These are phyloP conservation scores for Piaya cayana DNA, from an alignment of 2,113 vertebrate genomes.

Conservation along the genomic window DNA sequence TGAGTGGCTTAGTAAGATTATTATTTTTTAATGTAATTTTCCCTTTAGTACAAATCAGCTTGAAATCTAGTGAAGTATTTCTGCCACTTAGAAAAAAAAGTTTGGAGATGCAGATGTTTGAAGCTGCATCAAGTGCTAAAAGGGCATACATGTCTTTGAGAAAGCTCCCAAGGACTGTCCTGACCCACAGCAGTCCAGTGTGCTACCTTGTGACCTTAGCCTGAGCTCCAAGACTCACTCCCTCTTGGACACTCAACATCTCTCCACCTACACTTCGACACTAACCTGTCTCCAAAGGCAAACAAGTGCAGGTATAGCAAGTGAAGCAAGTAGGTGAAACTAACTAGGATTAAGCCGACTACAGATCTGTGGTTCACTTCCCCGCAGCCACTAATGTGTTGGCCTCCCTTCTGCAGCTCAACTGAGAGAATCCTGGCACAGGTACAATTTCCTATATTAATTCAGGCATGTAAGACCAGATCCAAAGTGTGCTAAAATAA, in stretches of 20 bases:
- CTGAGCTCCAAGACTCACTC: not conserved
- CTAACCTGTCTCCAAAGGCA: conserved; percentile 49
- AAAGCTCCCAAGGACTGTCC: not conserved
- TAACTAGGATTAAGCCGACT: conserved; percentile 65
- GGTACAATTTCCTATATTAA: conserved; percentile 29
- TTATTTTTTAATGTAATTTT: not conserved
- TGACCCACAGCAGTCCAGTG: not conserved
- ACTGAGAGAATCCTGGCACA: conserved; percentile 42
- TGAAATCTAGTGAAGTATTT: not conserved
- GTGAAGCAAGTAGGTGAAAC: conserved; percentile 50
- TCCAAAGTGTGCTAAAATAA: not conserved
- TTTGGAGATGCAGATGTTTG: not conserved
- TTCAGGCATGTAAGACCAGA: not conserved
- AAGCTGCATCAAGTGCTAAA: not conserved
- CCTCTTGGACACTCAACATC: not conserved
- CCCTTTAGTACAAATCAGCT: not conserved
- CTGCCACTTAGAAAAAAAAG: not conserved
- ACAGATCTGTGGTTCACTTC: conserved; percentile 68
- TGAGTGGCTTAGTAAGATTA: not conserved
- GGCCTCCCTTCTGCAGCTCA: conserved; percentile 63
- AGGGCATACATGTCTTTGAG: not conserved
- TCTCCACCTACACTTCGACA: not conserved
- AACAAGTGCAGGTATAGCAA: conserved; percentile 55
- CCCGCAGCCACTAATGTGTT: conserved; percentile 58
- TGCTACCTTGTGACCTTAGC: not conserved